Evolutionary conservation across 2,113 vertebrate species (phyloP).

Genomic region (Connochaetes taurinus): DNA sequence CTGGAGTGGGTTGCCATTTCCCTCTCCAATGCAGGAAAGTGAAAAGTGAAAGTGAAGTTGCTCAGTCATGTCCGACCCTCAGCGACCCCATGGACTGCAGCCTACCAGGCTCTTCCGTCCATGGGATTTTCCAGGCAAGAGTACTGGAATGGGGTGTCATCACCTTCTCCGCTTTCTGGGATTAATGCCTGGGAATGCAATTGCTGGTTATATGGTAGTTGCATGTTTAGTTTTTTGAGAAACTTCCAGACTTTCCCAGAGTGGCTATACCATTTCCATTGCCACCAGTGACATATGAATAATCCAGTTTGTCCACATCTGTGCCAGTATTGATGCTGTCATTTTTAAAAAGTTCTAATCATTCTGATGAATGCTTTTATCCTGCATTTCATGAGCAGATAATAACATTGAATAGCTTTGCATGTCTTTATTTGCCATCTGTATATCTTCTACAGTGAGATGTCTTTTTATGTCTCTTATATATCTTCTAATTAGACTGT

Average conservation of each 20-base stretch:
- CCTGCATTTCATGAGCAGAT: background rate
- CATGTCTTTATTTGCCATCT: background rate
- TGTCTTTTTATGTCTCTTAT: background rate
- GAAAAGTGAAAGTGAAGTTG: too few relatives aligned
- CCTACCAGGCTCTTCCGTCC: too few relatives aligned
- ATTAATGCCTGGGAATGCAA: background rate
- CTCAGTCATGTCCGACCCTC: too few relatives aligned
- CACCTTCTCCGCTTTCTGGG: too few relatives aligned
- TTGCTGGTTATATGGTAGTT: background rate
- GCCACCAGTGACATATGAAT: too few relatives aligned
- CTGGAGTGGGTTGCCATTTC: too few relatives aligned
- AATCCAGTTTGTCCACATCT: background rate
- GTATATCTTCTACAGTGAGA: background rate
- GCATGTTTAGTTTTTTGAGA: background rate
- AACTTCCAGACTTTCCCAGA: background rate
- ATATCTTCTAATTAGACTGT: background rate
- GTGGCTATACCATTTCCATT: background rate
- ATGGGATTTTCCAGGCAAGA: too few relatives aligned
- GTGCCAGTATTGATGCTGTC: background rate
- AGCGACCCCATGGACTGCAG: too few relatives aligned
- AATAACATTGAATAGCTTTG: background rate
- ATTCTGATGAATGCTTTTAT: background rate
- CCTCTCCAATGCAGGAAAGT: too few relatives aligned
- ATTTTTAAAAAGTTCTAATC: background rate
- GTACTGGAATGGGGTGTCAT: too few relatives aligned